Conservation (phyloP, 2,113 vertebrate species). For the Pseudorectes ferrugineus region DNA sequence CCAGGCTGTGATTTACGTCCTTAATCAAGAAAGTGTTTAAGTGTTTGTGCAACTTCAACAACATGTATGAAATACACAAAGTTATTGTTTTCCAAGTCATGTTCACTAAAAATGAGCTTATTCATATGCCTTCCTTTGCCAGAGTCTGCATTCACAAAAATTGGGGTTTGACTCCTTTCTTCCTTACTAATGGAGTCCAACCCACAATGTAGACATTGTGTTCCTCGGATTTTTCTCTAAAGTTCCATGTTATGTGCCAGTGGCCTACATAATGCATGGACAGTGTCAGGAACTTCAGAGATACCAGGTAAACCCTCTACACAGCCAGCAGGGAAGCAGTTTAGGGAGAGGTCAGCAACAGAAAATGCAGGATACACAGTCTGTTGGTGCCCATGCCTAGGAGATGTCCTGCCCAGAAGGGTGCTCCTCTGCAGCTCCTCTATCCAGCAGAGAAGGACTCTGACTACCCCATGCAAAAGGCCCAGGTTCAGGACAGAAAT, state of each 20-base stretch:
- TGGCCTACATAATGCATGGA: too few species aligned
- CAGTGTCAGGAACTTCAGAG: not conserved
- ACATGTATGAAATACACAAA: not conserved
- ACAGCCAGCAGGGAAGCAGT: not conserved
- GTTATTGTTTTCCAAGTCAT: not conserved
- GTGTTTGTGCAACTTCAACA: not conserved
- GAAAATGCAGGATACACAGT: not conserved
- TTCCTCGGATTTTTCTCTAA: not conserved
- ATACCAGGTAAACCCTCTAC: not conserved
- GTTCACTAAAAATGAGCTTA: not conserved
- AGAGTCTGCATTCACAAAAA: not conserved
- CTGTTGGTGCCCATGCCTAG: accelerated
- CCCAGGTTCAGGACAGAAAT: not conserved
- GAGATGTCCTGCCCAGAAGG: not conserved
- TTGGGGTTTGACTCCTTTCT: not conserved
- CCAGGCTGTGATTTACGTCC: not conserved
- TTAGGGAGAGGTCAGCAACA: accelerated
- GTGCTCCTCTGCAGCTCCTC: not conserved
- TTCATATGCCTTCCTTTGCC: not conserved
- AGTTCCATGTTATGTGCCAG: not conserved
- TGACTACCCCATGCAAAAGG: accelerated
- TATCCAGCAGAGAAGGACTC: not conserved
- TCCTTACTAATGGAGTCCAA: not conserved
- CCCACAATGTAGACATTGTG: accelerated
- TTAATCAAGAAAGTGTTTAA: not conserved